Evolutionary conservation across 2,888 invertebrate genomes (phyloP).

Genomic region (Macrosoma leucophasiata): DNA sequence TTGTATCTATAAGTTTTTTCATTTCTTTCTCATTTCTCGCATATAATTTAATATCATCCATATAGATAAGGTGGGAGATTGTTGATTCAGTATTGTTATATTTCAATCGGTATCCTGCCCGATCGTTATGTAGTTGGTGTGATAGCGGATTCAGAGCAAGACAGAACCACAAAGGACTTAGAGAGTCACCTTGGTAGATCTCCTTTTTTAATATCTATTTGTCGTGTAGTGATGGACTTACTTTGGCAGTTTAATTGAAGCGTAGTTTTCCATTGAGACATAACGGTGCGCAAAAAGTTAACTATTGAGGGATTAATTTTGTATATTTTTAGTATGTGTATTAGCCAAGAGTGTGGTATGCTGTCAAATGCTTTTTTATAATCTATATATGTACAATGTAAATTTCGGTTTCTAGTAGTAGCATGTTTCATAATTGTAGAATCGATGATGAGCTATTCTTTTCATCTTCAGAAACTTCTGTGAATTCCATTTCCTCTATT

Average conservation of each 20-base stretch:
- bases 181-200: conserved; percentile 9
- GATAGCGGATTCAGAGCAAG: conserved; percentile 17
- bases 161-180: conserved; percentile 19
- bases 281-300: no score
- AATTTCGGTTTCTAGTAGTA: no score
- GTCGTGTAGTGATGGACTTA: no score
- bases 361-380: no score
- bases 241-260: no score
- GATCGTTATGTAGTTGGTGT: conserved; percentile 1
- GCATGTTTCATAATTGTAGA: no score
- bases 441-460: no score
- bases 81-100: background rate
- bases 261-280: no score
- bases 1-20: conserved; percentile 3
- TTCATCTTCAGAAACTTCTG: conserved; percentile 7
- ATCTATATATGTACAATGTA: no score
- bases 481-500: conserved; percentile 17
- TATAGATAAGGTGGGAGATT: conserved; percentile 3
- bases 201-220: conserved; percentile 3
- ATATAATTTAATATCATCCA: conserved; percentile 13
- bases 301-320: no score
- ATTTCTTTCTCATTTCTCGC: conserved; percentile 6
- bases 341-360: no score
- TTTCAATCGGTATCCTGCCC: conserved; percentile 8
- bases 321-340: no score